phyloP scores from a whole-genome alignment of 23 tunicate genomes.

The Botrylloides violaceus region DNA sequence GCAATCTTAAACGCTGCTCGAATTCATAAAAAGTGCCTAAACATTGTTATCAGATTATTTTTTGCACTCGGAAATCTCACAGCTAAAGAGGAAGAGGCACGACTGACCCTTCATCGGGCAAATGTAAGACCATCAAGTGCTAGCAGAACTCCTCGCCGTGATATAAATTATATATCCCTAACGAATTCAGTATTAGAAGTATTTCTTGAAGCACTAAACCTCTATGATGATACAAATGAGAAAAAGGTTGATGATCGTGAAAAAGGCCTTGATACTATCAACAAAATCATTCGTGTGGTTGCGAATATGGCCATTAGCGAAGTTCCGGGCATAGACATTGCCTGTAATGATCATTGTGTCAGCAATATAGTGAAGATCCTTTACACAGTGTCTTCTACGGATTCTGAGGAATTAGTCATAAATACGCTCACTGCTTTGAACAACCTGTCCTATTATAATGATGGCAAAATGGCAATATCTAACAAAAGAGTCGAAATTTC shows the following conservation, averaged over 20 bases:
- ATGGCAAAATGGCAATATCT: constrained; percentile 24
- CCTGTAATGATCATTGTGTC: constrained; percentile 20
- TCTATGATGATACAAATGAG: not conserved
- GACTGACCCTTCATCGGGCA: constrained; percentile 7
- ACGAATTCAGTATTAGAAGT: not conserved
- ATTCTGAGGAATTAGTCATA: constrained; percentile 48
- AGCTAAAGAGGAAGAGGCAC: constrained; percentile 35
- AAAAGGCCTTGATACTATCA: constrained; percentile 36
- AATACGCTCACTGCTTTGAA: constrained; percentile 56
- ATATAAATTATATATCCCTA: not conserved
- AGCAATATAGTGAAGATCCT: constrained; percentile 6
- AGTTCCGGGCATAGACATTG: constrained; percentile 43
- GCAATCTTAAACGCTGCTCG: constrained; percentile 20
- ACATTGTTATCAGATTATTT: constrained; percentile 41
- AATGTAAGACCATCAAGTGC: no score
- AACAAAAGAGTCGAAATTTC: constrained; percentile 29
- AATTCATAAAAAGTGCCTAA: constrained; percentile 13
- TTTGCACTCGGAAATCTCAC: constrained; percentile 70
- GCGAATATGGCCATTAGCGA: constrained; percentile 69
- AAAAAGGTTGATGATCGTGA: not conserved
- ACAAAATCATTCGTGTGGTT: constrained; percentile 59
- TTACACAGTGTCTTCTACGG: not conserved
- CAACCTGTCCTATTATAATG: constrained; percentile 63
- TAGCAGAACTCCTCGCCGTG: not conserved
- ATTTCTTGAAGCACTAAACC: not conserved